Conservation (phyloP, 2,797 vertebrate genomes). For the Monodelphis domestica region DNA sequence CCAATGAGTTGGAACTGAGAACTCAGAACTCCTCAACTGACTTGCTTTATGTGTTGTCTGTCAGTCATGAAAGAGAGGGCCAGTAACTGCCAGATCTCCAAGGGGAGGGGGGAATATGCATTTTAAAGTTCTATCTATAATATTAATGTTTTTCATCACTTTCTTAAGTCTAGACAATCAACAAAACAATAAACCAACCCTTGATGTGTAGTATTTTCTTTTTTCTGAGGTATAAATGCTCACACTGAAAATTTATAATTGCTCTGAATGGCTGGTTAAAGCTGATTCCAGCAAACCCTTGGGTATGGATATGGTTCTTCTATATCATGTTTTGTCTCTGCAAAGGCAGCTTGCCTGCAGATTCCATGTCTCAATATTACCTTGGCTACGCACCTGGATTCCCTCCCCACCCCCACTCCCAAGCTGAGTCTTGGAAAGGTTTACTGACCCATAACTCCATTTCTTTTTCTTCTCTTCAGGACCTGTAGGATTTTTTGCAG, state of each 20-base stretch:
- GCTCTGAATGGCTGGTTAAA: neutral
- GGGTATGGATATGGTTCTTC: neutral
- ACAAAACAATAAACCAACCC: neutral
- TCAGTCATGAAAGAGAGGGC: neutral
- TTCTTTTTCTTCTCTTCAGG: conserved; percentile 35
- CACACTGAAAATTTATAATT: neutral
- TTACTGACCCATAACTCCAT: conserved; percentile 43
- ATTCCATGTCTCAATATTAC: neutral
- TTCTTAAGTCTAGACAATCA: neutral
- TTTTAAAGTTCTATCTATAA: neutral
- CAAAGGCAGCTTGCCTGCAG: neutral
- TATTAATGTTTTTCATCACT: neutral
- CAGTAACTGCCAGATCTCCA: neutral
- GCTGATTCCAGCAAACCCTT: neutral
- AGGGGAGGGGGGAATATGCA: neutral
- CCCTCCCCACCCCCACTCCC: no score
- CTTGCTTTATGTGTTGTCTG: neutral
- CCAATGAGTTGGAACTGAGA: neutral
- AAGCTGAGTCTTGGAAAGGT: no score
- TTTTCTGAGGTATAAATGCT: neutral
- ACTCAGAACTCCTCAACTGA: neutral
- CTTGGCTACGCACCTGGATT: neutral
- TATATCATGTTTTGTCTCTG: neutral
- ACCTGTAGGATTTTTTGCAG: conserved; percentile 52
- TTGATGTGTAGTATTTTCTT: neutral